Percentiles rank a stretch among this genome's conserved stretches.
Evolutionary conservation across 2,797 vertebrate species (phyloP).

Genomic region (Lindbergichthys nudifrons): DNA sequence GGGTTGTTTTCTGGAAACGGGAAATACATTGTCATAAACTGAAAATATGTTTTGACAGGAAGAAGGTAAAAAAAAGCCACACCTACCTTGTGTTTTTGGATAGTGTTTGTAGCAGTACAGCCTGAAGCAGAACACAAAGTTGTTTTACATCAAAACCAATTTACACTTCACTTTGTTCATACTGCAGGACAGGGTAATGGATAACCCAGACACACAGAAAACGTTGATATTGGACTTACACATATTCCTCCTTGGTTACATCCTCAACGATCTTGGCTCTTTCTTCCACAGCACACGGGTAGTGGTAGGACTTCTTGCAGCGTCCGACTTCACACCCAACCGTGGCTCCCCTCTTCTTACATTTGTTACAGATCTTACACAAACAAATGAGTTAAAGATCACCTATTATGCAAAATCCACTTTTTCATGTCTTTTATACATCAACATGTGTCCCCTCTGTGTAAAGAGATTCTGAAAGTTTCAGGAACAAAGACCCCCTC

Average conservation of each 20-base stretch:
- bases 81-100: slow-evolving; percentile 39
- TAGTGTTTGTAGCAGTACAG: slow-evolving; percentile 65
- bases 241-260: neutral
- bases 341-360: slow-evolving; percentile 77
- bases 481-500: too few species aligned
- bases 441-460: too few species aligned
- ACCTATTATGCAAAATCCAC: too few species aligned
- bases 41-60: neutral
- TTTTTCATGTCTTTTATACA: too few species aligned
- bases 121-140: slow-evolving; percentile 52
- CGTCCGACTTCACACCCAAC: slow-evolving; percentile 78
- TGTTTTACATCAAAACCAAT: neutral
- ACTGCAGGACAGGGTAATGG: too few species aligned
- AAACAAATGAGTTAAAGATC: slow-evolving; percentile 9
- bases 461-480: too few species aligned
- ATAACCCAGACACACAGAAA: neutral
- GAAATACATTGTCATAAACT: neutral
- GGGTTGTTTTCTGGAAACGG: slow-evolving; percentile 9
- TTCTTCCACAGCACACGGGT: slow-evolving; percentile 73
- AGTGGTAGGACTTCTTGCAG: slow-evolving; percentile 83
- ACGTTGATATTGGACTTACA: slow-evolving; percentile 53
- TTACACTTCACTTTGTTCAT: too few species aligned
- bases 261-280: slow-evolving; percentile 48
- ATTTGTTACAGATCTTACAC: slow-evolving; percentile 65
- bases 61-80: neutral